Base-by-base conservation (phyloP, 92 coral and sea anemone genomes). In the Epizoanthus fatuus region DNA sequence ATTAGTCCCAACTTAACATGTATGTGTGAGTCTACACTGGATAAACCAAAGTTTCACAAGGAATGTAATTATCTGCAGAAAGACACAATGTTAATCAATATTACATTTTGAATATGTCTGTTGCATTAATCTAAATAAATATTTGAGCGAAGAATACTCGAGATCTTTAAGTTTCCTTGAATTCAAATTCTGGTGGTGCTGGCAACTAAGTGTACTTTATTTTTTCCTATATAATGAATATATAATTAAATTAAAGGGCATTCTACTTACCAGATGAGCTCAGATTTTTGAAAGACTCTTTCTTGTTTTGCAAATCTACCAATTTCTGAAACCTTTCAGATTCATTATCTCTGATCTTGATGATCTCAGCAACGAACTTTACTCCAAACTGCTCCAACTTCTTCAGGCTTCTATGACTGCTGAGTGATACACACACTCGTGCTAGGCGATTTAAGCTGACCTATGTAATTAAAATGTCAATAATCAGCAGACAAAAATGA, bases 331-430 rank as follows among this genome's bases (percentile, higher is more conserved):
- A 49, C 20, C 39, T 84, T 54, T 82, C 57, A 15, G 81, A 73
- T 54, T 87, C 72, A 20, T 67, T 79, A 45, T 67, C n/a, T 52
- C 87, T 79, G 40, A 81, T 16, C 6, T 77, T 77, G 55, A 69
- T 17, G 19, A 87, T 65, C 79, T 70, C 83, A 45, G 69, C 55
- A 39, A 79, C 91, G 72, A 87, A 91, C 2, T 83, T 62, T 72
- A 82, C 82, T 19, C 94, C 94, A 62, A 91, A 63, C 37, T 59
- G 64, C 66, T 87, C 86, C 54, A 87, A 22, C 73, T 76, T 83
- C 55, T 51, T 51, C 12, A 51, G 7, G 55, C 8, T 12, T 51
- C 8, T 51, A 51, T 6, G 7, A 6, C 8, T 51, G 55, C 55
- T 12, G 12, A 51, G 8, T 6, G 8, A 6, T 12, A 51, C 8